Evolutionary conservation across 2,113 vertebrate genomes (phyloP), one percentile per base, ranked within the genome.

Genomic region (Anser cygnoides): DNA sequence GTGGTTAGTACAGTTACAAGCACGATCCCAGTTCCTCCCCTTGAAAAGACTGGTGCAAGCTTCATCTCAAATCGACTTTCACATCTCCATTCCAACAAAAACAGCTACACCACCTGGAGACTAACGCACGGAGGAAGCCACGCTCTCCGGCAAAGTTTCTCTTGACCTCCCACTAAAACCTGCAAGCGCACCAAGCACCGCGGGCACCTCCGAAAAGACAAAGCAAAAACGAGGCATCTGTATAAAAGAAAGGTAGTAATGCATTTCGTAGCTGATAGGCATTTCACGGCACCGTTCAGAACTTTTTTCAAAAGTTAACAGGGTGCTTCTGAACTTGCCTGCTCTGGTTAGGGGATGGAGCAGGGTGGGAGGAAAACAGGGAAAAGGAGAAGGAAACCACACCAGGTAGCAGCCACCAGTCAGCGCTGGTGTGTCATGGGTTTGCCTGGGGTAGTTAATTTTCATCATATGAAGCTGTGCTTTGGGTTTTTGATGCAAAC

Each of bases 91-190:
- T 33, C 55, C 28, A 68, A 15, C 15, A 61, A 19, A 28, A 68
- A 1, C 33, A 54, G 43, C 67, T 23, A 21, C 18, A 79, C 8
- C 41, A 49, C 11, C 37, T 63, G 8, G 1, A 41, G 23, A 19
- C 18, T 28, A 33, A 21, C 3, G 1, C 13, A 1, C 1, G 13
- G 29, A 35, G 12, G 23, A 13, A 90, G n/a, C 65, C 6, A 18
- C 2, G 1, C 20, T 31, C 57, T 22, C 29, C 31, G 19, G 43
- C 37, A 72, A 29, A 15, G 16, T 52, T 31, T 1, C 13, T 14
- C 35, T 59, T 44, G 58, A 33, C 16, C 43, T 50, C 31, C 35
- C 22, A 2, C 35, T 29, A n/a, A 33, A 68, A 50, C 25, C 29
- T 41, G n/a, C n/a, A 6, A 43, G 55, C 3, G 21, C n/a, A 75